Percentiles rank a stretch among this genome's conserved stretches.
phyloP scores from a whole-genome alignment of 1,140 invertebrate genomes.

The Asbolus verrucosus region DNA sequence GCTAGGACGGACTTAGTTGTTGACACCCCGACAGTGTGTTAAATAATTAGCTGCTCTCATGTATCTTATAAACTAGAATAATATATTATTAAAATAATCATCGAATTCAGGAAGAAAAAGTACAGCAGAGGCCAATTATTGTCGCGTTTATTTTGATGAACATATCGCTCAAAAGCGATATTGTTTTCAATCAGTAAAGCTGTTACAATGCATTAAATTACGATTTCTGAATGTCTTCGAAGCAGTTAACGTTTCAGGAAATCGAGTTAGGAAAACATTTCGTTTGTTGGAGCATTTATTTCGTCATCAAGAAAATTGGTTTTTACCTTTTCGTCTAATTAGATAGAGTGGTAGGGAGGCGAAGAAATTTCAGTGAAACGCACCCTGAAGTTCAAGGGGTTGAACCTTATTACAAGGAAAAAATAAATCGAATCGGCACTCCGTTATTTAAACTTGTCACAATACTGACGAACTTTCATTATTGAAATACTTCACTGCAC shows the following conservation, averaged over 20 bases:
- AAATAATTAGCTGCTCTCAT: too few species aligned
- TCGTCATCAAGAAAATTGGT: conserved; percentile 31
- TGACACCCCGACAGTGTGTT: conserved; percentile 1
- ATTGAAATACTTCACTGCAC: not conserved
- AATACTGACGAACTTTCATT: too few species aligned
- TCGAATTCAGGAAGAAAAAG: too few species aligned
- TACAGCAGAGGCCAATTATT: too few species aligned
- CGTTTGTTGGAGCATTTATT: conserved; percentile 18
- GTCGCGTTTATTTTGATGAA: too few species aligned
- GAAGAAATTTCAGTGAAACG: not conserved
- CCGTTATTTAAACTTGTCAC: too few species aligned
- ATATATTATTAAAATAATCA: not conserved
- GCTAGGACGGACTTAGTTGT: not conserved
- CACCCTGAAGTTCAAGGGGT: conserved; percentile 3
- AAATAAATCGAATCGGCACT: too few species aligned
- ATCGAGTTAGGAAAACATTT: conserved; percentile 10
- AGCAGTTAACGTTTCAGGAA: not conserved
- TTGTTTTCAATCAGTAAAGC: too few species aligned
- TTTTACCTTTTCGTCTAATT: conserved; percentile 35
- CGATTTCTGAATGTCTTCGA: too few species aligned
- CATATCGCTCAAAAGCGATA: too few species aligned
- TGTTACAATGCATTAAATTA: too few species aligned
- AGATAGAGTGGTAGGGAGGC: conserved; percentile 1
- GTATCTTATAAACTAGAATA: not conserved
- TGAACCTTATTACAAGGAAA: too few species aligned